A percentile compares a stretch with the other conserved stretches of the same genome.
These are phyloP conservation scores for Glossophaga mutica DNA, from an alignment of 2,797 vertebrate species.

Conservation along the genomic window DNA sequence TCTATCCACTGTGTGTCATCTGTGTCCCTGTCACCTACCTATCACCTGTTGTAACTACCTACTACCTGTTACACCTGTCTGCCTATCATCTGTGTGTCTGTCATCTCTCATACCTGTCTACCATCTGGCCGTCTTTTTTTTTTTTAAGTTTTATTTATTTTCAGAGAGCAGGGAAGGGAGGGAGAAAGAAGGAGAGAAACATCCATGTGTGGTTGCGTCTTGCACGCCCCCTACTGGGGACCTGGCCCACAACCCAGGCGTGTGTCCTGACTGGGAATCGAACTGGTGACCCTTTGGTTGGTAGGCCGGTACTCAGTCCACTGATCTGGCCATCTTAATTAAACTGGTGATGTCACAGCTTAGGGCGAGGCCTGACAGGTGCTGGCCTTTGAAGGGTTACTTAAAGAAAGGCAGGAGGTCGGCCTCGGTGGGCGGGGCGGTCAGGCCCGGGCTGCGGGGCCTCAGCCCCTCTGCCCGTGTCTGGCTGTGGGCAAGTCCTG, in stretches of 20 bases:
- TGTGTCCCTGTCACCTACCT: background rate
- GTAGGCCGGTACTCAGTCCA: too few relatives aligned
- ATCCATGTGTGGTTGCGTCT: too few relatives aligned
- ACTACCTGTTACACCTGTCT: background rate
- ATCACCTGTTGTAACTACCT: rapidly evolving
- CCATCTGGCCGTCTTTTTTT: background rate
- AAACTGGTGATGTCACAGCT: too few relatives aligned
- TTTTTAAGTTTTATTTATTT: too few relatives aligned
- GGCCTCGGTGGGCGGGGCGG: rapidly evolving
- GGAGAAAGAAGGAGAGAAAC: too few relatives aligned
- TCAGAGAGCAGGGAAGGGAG: too few relatives aligned
- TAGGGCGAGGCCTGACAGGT: rapidly evolving
- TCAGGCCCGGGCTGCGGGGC: background rate
- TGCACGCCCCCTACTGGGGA: too few relatives aligned
- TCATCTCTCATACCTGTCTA: background rate
- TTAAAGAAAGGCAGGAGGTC: background rate
- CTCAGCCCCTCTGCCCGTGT: background rate
- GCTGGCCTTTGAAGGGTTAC: rapidly evolving
- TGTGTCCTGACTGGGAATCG: too few relatives aligned
- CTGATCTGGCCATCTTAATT: background rate
- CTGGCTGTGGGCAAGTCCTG: background rate
- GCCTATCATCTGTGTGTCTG: background rate
- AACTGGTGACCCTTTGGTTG: too few relatives aligned
- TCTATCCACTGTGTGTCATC: rapidly evolving
- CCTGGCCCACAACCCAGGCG: too few relatives aligned